Percentiles rank a stretch among this genome's conserved stretches.
Conservation (phyloP, 2,113 vertebrate species). For the Fulmarus glacialis region DNA sequence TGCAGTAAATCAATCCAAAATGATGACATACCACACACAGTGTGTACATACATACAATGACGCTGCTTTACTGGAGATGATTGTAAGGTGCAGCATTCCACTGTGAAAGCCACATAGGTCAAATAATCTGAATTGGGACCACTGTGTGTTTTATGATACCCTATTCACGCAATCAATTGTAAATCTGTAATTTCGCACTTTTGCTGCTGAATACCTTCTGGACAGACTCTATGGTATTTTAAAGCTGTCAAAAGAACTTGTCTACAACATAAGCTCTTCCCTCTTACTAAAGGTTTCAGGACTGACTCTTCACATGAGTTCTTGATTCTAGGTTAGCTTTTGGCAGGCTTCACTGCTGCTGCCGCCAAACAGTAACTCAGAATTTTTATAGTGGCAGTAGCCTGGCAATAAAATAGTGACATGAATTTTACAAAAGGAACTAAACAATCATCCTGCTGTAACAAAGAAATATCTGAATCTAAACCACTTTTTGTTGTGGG, state of each 20-base stretch:
- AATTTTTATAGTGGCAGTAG: not conserved
- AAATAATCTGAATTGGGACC: not conserved
- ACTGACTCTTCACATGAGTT: not conserved
- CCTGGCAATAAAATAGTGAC: not conserved
- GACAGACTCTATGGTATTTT: not conserved
- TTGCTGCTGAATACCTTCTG: not conserved
- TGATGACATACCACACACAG: not conserved
- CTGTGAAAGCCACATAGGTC: not conserved
- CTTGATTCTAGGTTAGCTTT: conserved; percentile 1
- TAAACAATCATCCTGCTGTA: not conserved
- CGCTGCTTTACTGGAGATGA: not conserved
- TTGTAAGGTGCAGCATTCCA: not conserved
- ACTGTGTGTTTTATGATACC: not conserved
- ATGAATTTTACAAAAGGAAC: not conserved
- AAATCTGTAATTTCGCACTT: not conserved
- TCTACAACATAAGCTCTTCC: not conserved
- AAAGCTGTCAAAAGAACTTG: not conserved
- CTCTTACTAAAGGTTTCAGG: not conserved
- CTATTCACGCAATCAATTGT: not conserved
- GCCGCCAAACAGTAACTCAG: not conserved
- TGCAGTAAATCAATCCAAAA: not conserved
- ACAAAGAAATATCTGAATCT: not conserved
- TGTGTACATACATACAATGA: not conserved
- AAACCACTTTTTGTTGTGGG: not conserved
- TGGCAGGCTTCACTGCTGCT: not conserved